Conservation (phyloP, 2,113 vertebrate species). For the Cololabis saira region DNA sequence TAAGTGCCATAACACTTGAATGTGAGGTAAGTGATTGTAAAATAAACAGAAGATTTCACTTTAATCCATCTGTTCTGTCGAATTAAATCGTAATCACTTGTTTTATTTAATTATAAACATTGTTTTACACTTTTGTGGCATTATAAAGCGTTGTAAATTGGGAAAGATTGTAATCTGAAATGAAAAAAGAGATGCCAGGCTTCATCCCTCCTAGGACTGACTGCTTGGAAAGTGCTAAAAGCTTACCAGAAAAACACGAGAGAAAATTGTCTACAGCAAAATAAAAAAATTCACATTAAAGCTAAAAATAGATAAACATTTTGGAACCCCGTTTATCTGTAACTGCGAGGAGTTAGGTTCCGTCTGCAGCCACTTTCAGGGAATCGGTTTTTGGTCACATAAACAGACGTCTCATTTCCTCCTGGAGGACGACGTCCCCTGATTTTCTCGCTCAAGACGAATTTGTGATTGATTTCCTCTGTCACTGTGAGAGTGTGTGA, state of each 20-base stretch:
- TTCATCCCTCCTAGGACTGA: no score
- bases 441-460: slow-evolving; percentile 32
- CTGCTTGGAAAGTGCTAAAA: no score
- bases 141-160: neutral
- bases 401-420: slow-evolving; percentile 2
- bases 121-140: neutral
- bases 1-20: no score
- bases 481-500: slow-evolving; percentile 61
- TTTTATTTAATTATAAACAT: neutral
- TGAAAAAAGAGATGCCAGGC: neutral
- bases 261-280: no score
- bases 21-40: no score
- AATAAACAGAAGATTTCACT: no score
- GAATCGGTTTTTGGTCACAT: neutral
- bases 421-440: slow-evolving; percentile 3
- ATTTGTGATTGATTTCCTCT: slow-evolving; percentile 70
- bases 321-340: no score
- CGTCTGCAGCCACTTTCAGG: neutral
- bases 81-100: neutral
- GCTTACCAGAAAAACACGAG: no score
- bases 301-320: neutral
- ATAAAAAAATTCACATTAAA: neutral
- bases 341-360: neutral
- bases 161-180: neutral
- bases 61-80: neutral